Conservation (phyloP, 2,888 invertebrate genomes). For the Drosophila paracracens region DNA sequence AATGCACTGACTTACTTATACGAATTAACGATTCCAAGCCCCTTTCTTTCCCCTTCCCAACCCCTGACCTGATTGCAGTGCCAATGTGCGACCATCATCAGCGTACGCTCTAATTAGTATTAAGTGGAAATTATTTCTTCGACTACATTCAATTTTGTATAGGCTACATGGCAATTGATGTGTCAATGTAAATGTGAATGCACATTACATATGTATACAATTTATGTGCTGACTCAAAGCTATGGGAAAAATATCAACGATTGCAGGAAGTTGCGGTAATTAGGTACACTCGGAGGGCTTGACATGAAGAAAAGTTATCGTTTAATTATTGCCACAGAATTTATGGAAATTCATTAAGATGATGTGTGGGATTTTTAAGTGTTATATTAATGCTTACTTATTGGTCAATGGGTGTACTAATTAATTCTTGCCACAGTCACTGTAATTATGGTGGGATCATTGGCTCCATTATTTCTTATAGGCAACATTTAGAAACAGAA, state of each 20-base stretch:
- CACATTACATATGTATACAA: neutral
- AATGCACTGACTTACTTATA: constrained; percentile 74
- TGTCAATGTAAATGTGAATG: constrained; percentile 42
- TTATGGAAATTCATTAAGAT: constrained; percentile 74
- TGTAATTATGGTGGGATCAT: constrained; percentile 10
- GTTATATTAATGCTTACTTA: constrained; percentile 34
- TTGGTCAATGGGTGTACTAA: constrained; percentile 20
- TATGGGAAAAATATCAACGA: constrained; percentile 43
- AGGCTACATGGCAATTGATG: constrained; percentile 60
- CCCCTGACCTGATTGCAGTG: constrained; percentile 37
- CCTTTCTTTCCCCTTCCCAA: neutral
- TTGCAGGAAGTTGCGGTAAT: constrained; percentile 55
- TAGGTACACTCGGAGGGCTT: constrained; percentile 52
- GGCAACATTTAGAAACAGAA: neutral
- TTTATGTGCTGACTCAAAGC: neutral
- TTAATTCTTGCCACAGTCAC: constrained; percentile 5
- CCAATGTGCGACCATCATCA: constrained; percentile 56
- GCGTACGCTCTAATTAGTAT: constrained; percentile 72
- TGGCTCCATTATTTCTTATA: neutral
- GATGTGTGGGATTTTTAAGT: constrained; percentile 42
- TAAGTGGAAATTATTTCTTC: constrained; percentile 79
- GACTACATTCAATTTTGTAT: constrained; percentile 63
- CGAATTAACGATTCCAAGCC: constrained; percentile 54
- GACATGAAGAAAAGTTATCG: constrained; percentile 65
- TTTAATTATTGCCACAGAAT: constrained; percentile 74